Evolutionary conservation across 1,140 invertebrate species (phyloP), one percentile per base, ranked within the genome.

Genomic region (Pseudoatta argentina): DNA sequence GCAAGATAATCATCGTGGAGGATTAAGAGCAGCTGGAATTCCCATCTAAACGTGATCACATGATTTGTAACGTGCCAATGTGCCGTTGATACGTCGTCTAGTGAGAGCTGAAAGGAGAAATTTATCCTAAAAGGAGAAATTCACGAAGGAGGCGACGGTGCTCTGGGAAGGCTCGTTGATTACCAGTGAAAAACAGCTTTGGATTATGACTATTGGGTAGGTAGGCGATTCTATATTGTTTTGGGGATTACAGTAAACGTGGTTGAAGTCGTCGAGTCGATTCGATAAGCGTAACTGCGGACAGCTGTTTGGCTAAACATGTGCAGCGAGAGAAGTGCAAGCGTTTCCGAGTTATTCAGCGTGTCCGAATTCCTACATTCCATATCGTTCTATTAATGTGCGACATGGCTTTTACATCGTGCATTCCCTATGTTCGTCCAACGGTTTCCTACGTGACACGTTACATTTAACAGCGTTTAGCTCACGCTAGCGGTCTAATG

Each of bases 161-260:
- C n/a, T 61, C 18, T 16, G n/a, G 53, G 39, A 57, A 61, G 14
- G 34, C 71, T 81, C 76, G 34, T 75, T 85, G 83, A 91, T 83
- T 83, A 83, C 51, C 86, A 79, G 83, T 71, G 87, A 27, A 73
- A 67, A 72, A 18, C 86, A 73, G 82, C 57, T 66, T 89, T 91
- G 89, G 90, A 91, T 91, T 89, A 91, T 91, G 90, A 91, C 90
- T 73, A 34, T 88, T 53, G 90, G 90, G 90, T 91, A 91, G 53
- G 90, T 91, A 90, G 48, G 27, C 34, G 48, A 55, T 51, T 67
- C 57, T 48, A 51, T 39, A 76, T 57, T 55, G 27, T 44, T n/a
- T 27, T 21, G 55, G 18, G 14, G 0, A 0, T 39, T n/a, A n/a
- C 10, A 14, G 18, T n/a, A 55, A 51, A 24, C n/a, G 63, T 51